These are phyloP conservation scores for Aphidius colemani DNA, from an alignment of 2,888 invertebrate species.

Conservation along the genomic window DNA sequence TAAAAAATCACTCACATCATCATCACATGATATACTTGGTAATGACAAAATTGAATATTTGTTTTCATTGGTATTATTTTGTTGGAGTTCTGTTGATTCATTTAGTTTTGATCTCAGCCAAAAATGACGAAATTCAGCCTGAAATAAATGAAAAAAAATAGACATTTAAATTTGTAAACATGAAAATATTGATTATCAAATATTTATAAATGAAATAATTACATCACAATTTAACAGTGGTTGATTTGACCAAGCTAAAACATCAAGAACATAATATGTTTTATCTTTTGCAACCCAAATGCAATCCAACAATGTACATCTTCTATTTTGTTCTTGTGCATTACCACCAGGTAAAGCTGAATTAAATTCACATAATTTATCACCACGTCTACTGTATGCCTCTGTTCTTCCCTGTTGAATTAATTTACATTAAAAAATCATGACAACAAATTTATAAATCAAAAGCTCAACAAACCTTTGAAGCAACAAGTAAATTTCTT, in stretches of 20 bases:
- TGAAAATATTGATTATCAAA: conserved; percentile 5
- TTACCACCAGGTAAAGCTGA: conserved; percentile 79
- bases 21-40: conserved; percentile 62
- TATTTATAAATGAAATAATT: conserved; percentile 41
- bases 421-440: conserved; percentile 1
- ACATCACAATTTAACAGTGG: conserved; percentile 77
- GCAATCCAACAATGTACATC: conserved; percentile 80
- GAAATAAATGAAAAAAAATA: conserved; percentile 48
- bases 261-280: conserved; percentile 80
- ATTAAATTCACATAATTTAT: conserved; percentile 43
- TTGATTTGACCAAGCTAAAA: conserved; percentile 79
- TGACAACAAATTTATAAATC: neutral
- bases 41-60: conserved; percentile 62
- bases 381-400: conserved; percentile 71
- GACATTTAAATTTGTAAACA: conserved; percentile 9
- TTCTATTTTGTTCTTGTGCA: conserved; percentile 51
- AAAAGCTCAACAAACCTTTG: conserved; percentile 60
- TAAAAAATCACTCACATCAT: conserved; percentile 61
- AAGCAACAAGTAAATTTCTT: conserved; percentile 80
- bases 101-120: conserved; percentile 78
- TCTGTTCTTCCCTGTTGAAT: conserved; percentile 69
- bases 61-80: conserved; percentile 53
- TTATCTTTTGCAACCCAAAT: conserved; percentile 69
- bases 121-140: conserved; percentile 84
- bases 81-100: conserved; percentile 65